Percentiles rank a stretch among this genome's conserved stretches.
These are phyloP conservation scores for Planococcus citri DNA, from an alignment of 1,140 invertebrate genomes.

Conservation along the genomic window DNA sequence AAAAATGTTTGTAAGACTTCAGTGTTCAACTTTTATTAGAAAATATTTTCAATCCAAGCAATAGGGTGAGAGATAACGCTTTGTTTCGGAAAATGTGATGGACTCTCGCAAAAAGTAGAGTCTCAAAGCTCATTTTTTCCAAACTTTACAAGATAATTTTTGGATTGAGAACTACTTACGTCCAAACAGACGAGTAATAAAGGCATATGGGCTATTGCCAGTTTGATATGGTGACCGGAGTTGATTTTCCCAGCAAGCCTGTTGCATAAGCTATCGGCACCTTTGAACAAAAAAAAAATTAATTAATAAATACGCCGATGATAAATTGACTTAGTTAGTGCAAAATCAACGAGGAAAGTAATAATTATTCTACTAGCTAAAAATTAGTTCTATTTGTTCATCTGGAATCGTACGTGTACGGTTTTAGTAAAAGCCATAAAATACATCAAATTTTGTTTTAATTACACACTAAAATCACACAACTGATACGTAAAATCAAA, in stretches of 20 bases:
- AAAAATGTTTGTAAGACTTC: no score
- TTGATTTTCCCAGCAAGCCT: conserved; percentile 92
- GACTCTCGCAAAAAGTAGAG: neutral
- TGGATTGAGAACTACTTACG: conserved; percentile 38
- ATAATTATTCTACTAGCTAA: neutral
- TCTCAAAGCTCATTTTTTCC: neutral
- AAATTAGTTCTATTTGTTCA: neutral
- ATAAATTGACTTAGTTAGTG: neutral
- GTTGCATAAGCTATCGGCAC: conserved; percentile 84
- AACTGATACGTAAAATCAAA: no score
- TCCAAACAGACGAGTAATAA: conserved; percentile 88
- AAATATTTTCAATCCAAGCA: no score
- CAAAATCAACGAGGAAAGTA: neutral
- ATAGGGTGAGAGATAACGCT: no score
- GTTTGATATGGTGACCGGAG: conserved; percentile 75
- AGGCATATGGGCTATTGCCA: conserved; percentile 87
- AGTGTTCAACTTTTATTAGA: no score
- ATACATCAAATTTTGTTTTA: no score
- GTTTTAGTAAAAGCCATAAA: no score
- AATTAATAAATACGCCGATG: conserved; percentile 16
- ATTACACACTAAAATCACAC: no score
- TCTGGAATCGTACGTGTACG: neutral
- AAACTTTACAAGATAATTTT: no score
- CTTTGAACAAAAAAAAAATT: conserved; percentile 38
- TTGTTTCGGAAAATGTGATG: no score